These are phyloP conservation scores for Caenorhabditis drosophilae DNA, from an alignment of 2,888 invertebrate species.

Conservation along the genomic window DNA sequence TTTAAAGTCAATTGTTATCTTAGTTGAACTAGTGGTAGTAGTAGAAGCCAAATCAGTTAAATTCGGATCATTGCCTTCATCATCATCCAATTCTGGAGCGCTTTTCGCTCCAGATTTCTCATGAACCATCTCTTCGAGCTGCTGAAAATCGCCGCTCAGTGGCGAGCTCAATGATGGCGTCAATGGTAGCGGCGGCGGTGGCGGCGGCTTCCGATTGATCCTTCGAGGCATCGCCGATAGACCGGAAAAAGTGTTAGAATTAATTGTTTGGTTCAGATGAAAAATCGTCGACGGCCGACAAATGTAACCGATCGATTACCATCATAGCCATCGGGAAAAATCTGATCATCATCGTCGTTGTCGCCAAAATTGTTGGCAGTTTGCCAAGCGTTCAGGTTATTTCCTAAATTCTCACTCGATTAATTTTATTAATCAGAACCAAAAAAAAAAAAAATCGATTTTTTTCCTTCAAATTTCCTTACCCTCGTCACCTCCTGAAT, in stretches of 20 bases:
- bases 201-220: too few species aligned
- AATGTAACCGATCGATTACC: too few species aligned
- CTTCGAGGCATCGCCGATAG: constrained; percentile 36
- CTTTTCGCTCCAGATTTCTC: constrained; percentile 16
- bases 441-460: too few species aligned
- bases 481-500: constrained; percentile 36
- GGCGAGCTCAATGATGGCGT: constrained; percentile 25
- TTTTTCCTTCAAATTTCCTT: constrained; percentile 1
- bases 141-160: constrained; percentile 31
- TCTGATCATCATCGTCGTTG: too few species aligned
- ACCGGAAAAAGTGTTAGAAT: constrained; percentile 13
- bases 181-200: too few species aligned
- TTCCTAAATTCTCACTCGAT: constrained; percentile 34
- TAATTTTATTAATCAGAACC: too few species aligned
- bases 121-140: constrained; percentile 3
- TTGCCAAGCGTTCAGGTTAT: constrained; percentile 44
- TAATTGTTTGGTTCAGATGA: constrained; percentile 6
- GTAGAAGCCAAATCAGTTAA: background rate
- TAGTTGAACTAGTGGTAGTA: background rate
- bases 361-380: constrained; percentile 13
- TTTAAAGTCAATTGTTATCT: background rate
- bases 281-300: too few species aligned
- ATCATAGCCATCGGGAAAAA: constrained; percentile 40
- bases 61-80: background rate
- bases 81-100: background rate